Evolutionary conservation across 1,140 invertebrate genomes (phyloP), one percentile per base, ranked within the genome.

Genomic region (Kradibia gibbosae): DNA sequence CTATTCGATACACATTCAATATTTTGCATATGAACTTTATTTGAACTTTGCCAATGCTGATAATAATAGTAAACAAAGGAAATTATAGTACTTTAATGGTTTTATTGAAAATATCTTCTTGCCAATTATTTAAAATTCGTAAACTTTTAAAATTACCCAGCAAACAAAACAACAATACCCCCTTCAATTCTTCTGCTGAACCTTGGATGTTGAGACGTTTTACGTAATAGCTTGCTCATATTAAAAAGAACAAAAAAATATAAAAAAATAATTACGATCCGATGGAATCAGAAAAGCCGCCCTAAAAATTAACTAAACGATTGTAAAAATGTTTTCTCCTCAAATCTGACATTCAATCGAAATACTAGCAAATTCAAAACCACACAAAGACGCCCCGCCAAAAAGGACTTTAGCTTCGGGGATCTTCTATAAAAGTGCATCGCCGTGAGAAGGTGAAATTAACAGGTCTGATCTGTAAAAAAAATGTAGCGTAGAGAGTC

Each of bases 391-490:
- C 45, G 48, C 17, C n/a, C 48, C 36, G 34, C 42, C 62, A 31
- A 79, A 79, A 72, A n/a, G 60, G 72, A 57, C 48, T 17, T 60
- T 53, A 31, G 53, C 34, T 39, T 79, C 3, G 25, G 25, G 62
- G 10, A 36, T 50, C 42, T 55, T 25, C 65, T 80, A 53, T 48
- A 80, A 62, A 80, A 65, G 57, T 74, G 71, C 78, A 74, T 80
- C 78, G 28, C 71, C 57, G 78, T 67, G 57, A 76, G 70, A 75
- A 81, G 72, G 79, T 81, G 25, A 76, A 81, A 81, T 81, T 75
- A 81, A 75, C 79, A 70, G 79, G 79, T 81, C 60, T 60, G 79
- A 75, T 75, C 57, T 55, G 57, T n/a, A n/a, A n/a, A n/a, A n/a
- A n/a, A n/a, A n/a, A n/a, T n/a, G n/a, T n/a, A n/a, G n/a, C n/a